Conservation (phyloP, 2,113 vertebrate species). For the Poeciliopsis occidentalis region DNA sequence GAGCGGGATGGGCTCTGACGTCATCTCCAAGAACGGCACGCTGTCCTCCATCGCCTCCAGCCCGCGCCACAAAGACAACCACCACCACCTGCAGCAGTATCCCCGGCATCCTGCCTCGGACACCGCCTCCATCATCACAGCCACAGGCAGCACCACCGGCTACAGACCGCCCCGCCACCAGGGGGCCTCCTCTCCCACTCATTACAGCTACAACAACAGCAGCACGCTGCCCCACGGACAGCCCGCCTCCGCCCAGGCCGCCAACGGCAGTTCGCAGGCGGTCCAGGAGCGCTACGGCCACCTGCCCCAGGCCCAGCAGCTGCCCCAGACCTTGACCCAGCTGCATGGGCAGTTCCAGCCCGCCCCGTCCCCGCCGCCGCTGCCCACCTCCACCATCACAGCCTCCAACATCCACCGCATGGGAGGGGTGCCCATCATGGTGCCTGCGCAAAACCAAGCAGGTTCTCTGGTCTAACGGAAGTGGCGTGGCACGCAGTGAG, state of each 20-base stretch:
- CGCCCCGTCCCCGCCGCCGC: slow-evolving; percentile 47
- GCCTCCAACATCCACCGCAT: slow-evolving; percentile 84
- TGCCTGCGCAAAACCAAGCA: slow-evolving; percentile 88
- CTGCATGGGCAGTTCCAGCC: slow-evolving; percentile 45
- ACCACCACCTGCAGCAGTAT: slow-evolving; percentile 77
- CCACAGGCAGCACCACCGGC: slow-evolving; percentile 75
- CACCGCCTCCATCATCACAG: slow-evolving; percentile 82
- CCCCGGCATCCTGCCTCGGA: slow-evolving; percentile 77
- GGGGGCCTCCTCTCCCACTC: slow-evolving; percentile 64
- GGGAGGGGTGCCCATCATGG: slow-evolving; percentile 90
- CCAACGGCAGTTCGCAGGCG: slow-evolving; percentile 65
- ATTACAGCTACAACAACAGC: slow-evolving; percentile 74
- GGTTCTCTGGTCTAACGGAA: slow-evolving; percentile 87
- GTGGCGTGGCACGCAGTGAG: neutral
- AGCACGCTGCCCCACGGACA: slow-evolving; percentile 56
- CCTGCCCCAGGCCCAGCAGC: slow-evolving; percentile 71
- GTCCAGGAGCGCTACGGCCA: slow-evolving; percentile 10
- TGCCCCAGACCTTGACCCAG: slow-evolving; percentile 67
- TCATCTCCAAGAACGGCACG: slow-evolving; percentile 89
- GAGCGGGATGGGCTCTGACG: slow-evolving; percentile 83
- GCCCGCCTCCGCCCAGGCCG: slow-evolving; percentile 28
- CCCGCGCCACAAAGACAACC: slow-evolving; percentile 72
- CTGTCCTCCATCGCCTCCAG: slow-evolving; percentile 87
- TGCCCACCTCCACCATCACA: slow-evolving; percentile 70
- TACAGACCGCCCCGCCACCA: slow-evolving; percentile 67